Evolutionary conservation across 2,888 invertebrate species (phyloP).

Genomic region (Agonopterix heracliana): DNA sequence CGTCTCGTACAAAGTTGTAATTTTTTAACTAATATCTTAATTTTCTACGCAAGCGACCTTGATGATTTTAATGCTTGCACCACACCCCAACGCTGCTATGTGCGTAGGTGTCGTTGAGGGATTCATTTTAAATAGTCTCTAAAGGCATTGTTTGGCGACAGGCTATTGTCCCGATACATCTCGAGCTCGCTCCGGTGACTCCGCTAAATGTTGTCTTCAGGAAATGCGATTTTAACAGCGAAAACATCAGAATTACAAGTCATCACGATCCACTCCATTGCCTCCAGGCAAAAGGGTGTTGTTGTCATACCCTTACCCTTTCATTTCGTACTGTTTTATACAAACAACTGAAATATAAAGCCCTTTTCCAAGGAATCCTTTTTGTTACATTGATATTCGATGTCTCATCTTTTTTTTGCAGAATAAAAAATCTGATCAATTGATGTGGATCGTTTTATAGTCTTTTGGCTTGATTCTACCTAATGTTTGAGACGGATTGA

Average conservation of each 20-base stretch:
- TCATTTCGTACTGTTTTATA: conserved; percentile 50
- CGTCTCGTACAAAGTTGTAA: too few species aligned
- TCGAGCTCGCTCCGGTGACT: conserved; percentile 57
- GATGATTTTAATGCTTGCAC: too few species aligned
- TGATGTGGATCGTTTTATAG: conserved; percentile 7
- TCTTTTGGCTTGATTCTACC: not conserved
- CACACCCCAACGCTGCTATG: conserved; percentile 21
- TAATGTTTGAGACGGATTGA: not conserved
- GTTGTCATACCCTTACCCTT: conserved; percentile 59
- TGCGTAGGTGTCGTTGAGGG: conserved; percentile 59
- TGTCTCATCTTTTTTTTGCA: not conserved
- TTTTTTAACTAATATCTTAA: too few species aligned
- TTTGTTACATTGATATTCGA: conserved; percentile 4
- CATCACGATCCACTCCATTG: conserved; percentile 62
- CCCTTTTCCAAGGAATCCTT: conserved; percentile 28
- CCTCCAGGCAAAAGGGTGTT: conserved; percentile 68
- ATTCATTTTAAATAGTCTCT: conserved; percentile 64
- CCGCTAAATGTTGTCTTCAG: conserved; percentile 60
- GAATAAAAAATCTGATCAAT: not conserved
- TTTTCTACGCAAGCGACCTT: too few species aligned
- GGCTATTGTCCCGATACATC: conserved; percentile 52
- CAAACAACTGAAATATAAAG: conserved; percentile 45
- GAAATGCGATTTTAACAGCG: conserved; percentile 74
- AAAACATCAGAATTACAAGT: conserved; percentile 73
- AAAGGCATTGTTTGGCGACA: conserved; percentile 54